phyloP scores from a whole-genome alignment of 2,113 vertebrate species.

The Corythornis madagascariensis region DNA sequence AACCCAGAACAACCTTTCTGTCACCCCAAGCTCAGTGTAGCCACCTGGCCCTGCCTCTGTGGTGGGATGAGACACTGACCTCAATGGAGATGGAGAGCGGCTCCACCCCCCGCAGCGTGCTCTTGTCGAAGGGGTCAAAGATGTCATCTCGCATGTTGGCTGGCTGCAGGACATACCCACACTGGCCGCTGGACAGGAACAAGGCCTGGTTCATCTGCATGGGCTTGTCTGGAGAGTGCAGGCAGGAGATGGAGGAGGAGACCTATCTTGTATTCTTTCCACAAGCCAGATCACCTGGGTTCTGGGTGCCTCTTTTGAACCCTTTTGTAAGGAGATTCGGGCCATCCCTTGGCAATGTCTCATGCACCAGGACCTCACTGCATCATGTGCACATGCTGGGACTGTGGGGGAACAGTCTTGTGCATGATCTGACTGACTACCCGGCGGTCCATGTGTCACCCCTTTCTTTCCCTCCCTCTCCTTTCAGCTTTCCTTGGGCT shows the following conservation, averaged over 20 bases:
- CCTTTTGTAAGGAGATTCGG: neutral
- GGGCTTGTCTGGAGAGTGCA: conserved; percentile 87
- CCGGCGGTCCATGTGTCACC: neutral
- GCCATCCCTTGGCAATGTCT: neutral
- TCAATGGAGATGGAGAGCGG: conserved; percentile 85
- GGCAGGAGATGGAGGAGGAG: neutral
- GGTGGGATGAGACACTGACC: conserved; percentile 58
- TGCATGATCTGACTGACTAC: rapidly evolving
- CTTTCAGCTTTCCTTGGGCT: neutral
- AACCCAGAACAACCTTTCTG: neutral
- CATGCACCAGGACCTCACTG: rapidly evolving
- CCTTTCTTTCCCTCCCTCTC: neutral
- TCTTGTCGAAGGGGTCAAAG: conserved; percentile 95
- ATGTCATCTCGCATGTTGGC: conserved; percentile 90
- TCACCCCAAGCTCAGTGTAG: neutral
- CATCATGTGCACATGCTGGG: neutral
- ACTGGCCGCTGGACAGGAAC: conserved; percentile 91
- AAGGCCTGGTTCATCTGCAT: conserved; percentile 99
- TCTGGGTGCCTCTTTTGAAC: neutral
- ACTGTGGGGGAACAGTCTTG: neutral
- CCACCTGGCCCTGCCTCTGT: rapidly evolving
- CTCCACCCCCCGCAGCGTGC: conserved; percentile 84
- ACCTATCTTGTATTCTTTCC: neutral
- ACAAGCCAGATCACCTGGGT: neutral
- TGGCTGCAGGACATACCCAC: conserved; percentile 93